Percentiles rank a stretch among this genome's conserved stretches.
Conservation (phyloP, 64 coral and sea anemone species). For the Stylophora pistillata region DNA sequence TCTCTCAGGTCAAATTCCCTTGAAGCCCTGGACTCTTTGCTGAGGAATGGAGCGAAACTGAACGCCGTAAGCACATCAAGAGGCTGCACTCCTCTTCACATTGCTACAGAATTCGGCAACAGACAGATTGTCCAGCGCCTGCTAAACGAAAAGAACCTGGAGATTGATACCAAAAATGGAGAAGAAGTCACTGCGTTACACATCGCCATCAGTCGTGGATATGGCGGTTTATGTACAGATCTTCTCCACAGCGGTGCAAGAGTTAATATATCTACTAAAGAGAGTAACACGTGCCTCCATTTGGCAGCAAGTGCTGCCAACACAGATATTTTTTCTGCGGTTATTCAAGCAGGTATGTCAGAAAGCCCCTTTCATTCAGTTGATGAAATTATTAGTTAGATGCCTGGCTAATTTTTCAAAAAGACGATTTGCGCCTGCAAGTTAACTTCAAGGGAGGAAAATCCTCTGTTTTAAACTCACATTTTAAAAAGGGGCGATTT, state of each 20-base stretch:
- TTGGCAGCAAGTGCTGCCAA: slow-evolving; percentile 12
- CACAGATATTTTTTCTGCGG: background rate
- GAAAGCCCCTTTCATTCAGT: too few species aligned
- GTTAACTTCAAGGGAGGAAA: too few species aligned
- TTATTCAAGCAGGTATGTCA: slow-evolving; percentile 29
- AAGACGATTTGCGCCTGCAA: too few species aligned
- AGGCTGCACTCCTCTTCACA: background rate
- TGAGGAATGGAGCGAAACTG: background rate
- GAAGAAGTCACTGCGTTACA: slow-evolving; percentile 43
- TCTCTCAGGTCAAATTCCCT: background rate
- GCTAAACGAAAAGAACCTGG: background rate
- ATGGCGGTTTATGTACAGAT: slow-evolving; percentile 10
- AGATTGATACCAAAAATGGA: slow-evolving; percentile 19
- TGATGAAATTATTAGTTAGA: too few species aligned
- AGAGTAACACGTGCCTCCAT: slow-evolving; percentile 17
- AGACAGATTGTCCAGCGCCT: slow-evolving; percentile 12
- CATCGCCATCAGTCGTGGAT: slow-evolving; percentile 8
- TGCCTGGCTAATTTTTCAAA: too few species aligned
- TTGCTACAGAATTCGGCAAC: slow-evolving; percentile 15
- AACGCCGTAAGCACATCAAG: background rate
- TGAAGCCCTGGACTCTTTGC: slow-evolving; percentile 1
- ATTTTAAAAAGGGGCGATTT: too few species aligned
- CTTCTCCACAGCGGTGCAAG: slow-evolving; percentile 33
- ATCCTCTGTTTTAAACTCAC: too few species aligned
- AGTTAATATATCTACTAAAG: slow-evolving; percentile 4